phyloP scores from a whole-genome alignment of 1,140 invertebrate genomes.

The Copidosoma floridanum region DNA sequence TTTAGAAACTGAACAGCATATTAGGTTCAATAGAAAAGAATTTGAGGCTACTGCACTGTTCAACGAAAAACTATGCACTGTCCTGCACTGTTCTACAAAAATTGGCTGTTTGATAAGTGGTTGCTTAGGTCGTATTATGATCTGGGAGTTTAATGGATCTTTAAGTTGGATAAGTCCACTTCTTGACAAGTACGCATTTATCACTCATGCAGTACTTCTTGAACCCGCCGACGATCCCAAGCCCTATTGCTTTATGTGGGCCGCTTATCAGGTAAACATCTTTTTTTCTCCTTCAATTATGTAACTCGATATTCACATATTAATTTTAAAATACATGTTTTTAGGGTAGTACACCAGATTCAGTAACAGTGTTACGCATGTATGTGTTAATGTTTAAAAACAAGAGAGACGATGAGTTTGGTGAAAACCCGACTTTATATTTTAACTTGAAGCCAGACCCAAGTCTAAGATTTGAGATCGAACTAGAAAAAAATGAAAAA shows the following conservation, averaged over 20 bases:
- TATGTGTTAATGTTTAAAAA: conserved; percentile 47
- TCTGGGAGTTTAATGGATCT: conserved; percentile 50
- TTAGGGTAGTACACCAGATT: conserved; percentile 28
- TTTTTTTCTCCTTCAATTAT: background rate
- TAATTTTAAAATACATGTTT: background rate
- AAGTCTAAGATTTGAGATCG: conserved; percentile 49
- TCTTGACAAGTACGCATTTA: conserved; percentile 51
- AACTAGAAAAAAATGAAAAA: conserved; percentile 39
- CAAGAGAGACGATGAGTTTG: conserved; percentile 39
- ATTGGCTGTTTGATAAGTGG: conserved; percentile 50
- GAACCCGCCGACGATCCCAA: conserved; percentile 73
- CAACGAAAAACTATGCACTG: conserved; percentile 44
- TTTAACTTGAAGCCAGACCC: conserved; percentile 48
- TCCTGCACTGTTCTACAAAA: conserved; percentile 43
- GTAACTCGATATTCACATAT: background rate
- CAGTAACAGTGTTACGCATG: conserved; percentile 47
- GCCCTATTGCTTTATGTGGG: conserved; percentile 69
- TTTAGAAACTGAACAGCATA: conserved; percentile 50
- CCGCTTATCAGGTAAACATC: conserved; percentile 45
- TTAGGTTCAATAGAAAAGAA: conserved; percentile 44
- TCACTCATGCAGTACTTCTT: conserved; percentile 63
- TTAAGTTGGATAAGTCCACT: conserved; percentile 49
- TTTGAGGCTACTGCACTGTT: conserved; percentile 43
- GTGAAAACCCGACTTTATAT: conserved; percentile 40
- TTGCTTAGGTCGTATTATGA: conserved; percentile 47